Base-by-base conservation (phyloP, 2,113 vertebrate genomes). In the Psilopogon haemacephalus region DNA sequence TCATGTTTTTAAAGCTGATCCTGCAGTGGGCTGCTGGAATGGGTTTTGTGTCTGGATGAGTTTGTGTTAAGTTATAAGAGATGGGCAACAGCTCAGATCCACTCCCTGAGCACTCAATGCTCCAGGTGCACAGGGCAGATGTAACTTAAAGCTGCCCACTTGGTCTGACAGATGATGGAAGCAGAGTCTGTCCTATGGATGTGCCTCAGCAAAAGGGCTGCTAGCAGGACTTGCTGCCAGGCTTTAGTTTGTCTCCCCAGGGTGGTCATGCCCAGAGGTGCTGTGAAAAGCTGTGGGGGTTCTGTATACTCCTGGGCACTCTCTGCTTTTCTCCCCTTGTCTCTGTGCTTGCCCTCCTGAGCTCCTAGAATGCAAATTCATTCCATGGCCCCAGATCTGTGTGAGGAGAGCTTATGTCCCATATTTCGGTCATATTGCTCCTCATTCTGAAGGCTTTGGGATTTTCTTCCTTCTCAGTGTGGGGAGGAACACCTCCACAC, bases 391-490 rank as follows among this genome's bases (percentile, higher is more conserved):
- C 26, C n/a, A 84, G 10, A 38, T 46, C 9, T 30, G 60, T 86
- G 54, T 72, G 62, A 71, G 32, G 26, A 13, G 30, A 71, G 28
- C 9, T 69, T 9, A 48, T 82, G 69, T 46, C 65, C 30, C 14
- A 2, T 26, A 15, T 64, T 71, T 86, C 59, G 8, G 26, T 80
- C 8, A 9, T 54, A 54, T 70, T 68, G 21, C 44, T 50, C 40
- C 78, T 92, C 42, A 48, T 15, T 81, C 67, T 75, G 44, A 73
- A 82, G 35, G 40, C 62, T 70, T 14, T 28, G 16, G 63, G 58
- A 72, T 81, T 75, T 93, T 75, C 40, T 94, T 87, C 84, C 92
- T 95, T 95, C 84, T 97, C 6, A 5, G 38, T 19, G 26, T 14
- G 62, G 52, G 59, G 63, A 89, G 28, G 37, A 82, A 56, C 23